Conservation (phyloP, 2,797 vertebrate species). For the Micromesistius poutassou region DNA sequence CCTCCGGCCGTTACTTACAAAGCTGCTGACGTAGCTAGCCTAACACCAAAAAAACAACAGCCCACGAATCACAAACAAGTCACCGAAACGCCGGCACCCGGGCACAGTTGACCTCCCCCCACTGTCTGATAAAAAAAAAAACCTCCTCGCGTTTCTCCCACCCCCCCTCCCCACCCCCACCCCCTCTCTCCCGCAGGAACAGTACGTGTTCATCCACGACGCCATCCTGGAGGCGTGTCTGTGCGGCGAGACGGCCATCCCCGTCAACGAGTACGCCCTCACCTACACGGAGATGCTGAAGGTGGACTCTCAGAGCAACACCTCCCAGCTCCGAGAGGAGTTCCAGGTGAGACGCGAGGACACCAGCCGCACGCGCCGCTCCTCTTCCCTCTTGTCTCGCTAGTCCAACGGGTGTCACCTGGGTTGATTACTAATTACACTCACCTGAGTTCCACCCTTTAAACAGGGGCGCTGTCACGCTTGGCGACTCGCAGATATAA, state of each 20-base stretch:
- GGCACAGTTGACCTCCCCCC: neutral
- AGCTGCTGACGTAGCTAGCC: no score
- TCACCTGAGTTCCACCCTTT: no score
- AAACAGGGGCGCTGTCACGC: no score
- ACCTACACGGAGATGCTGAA: slow-evolving; percentile 93
- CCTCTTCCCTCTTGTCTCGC: neutral
- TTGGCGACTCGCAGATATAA: no score
- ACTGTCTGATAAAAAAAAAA: neutral
- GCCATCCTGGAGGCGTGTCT: slow-evolving; percentile 95
- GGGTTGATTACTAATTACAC: no score
- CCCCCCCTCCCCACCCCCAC: no score
- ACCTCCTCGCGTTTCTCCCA: slow-evolving; percentile 1
- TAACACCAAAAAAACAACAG: no score
- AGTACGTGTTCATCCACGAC: slow-evolving; percentile 95
- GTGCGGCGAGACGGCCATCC: slow-evolving; percentile 92
- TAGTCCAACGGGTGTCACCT: no score
- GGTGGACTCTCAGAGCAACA: slow-evolving; percentile 94
- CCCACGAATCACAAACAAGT: no score
- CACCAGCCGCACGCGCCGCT: neutral
- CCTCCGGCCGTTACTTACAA: no score
- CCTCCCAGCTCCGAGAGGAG: slow-evolving; percentile 90
- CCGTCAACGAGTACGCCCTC: slow-evolving; percentile 83
- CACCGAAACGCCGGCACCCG: no score
- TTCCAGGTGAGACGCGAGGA: slow-evolving; percentile 81
- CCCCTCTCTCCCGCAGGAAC: slow-evolving; percentile 76